Evolutionary conservation across 2,888 invertebrate species (phyloP), one percentile per base, ranked within the genome.

Genomic region (Crocallis elinguaria): DNA sequence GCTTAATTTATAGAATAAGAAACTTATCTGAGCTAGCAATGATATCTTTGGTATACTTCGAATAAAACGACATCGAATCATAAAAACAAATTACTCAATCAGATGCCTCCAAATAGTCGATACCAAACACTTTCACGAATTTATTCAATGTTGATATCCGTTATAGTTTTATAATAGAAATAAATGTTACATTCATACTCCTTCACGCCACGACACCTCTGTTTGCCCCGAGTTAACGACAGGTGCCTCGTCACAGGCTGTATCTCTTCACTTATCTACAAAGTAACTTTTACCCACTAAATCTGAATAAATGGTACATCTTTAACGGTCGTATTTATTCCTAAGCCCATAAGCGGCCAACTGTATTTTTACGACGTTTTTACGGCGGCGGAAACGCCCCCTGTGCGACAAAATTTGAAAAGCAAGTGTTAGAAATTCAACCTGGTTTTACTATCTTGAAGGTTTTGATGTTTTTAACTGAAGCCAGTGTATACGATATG

Each of bases 281-380:
- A 44, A 49, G 56, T 60, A 29, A 46, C 45, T 35, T 53, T 52
- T 50, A 13, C 21, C 11, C 35, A 60, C 49, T 21, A 51, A 58
- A 55, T 48, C 50, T 37, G 27, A 50, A 55, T 60, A 60, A 52
- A 54, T 54, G 32, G 35, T 50, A 41, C 37, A 36, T 16, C 19
- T 60, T 52, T 58, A 54, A 71, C 77, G 78, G 79, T 77, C 78
- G 77, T 83, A 67, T 70, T 69, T 63, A 67, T 67, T 64, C 52
- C 61, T 56, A 62, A 62, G 66, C 43, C 53, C 36, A 62, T 66
- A 63, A 68, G 51, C 45, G 46, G 36, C 37, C 30, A 67, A 66
- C 69, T 64, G 67, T 74, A 60, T 37, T 55, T 73, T 75, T 66
- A 75, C 66, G 75, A 64, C 57, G 32, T 63, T 70, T 75, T 75